Base-by-base conservation (phyloP, 1,140 invertebrate genomes). In the Nixonia krombeini region DNA sequence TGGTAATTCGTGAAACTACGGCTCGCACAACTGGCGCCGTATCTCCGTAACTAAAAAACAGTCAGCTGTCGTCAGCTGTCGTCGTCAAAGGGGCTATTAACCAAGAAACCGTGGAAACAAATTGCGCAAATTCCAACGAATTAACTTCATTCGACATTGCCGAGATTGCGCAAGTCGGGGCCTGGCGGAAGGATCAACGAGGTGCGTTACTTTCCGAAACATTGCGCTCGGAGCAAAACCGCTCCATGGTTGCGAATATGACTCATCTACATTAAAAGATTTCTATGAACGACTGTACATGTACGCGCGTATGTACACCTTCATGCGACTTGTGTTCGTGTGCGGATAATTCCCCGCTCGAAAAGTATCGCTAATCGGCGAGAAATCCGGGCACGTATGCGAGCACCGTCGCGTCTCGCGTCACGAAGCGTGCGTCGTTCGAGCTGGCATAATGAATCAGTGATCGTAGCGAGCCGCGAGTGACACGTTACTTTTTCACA, bases 1-100 rank as follows among this genome's bases (percentile, higher is more conserved):
- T n/a, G n/a, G n/a, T n/a, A n/a, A n/a, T n/a, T n/a, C n/a, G n/a
- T n/a, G n/a, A n/a, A n/a, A n/a, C n/a, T n/a, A n/a, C n/a, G n/a
- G n/a, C n/a, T n/a, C n/a, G n/a, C n/a, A n/a, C n/a, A n/a, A n/a
- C n/a, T n/a, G n/a, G n/a, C n/a, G n/a, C n/a, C n/a, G n/a, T n/a
- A n/a, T n/a, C n/a, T n/a, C n/a, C n/a, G 47, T 56, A 46, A 64
- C 56, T 64, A 46, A 64, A 56, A 46, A 51, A 40, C 47, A 64
- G 61, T 64, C 63, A 59, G 63, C 55, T 59, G 49, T 55, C 49
- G 63, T 66, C 63, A 66, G 55, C 63, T 66, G 63, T 50, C 63
- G 63, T 66, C 38, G 44, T 52, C 35, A 51, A 38, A 56, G 29
- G 15, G 38, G 7, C 33, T 29, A 12, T 65, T 65, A 57, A 57